A percentile compares a stretch with the other conserved stretches of the same genome.
phyloP scores from a whole-genome alignment of 1,140 invertebrate species.

The Trachymyrmex cornetzi region DNA sequence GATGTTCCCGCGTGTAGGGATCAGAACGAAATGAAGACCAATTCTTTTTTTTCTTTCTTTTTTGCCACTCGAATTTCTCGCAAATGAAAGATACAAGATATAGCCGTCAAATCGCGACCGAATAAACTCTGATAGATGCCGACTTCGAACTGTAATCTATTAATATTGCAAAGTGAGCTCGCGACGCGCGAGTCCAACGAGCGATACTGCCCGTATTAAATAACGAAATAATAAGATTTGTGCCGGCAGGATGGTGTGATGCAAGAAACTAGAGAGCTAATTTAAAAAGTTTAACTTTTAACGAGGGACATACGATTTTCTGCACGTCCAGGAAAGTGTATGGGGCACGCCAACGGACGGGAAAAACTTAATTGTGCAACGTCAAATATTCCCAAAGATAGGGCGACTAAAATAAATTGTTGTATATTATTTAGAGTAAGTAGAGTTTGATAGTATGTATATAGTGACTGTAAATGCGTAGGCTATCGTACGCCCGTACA shows the following conservation, averaged over 20 bases:
- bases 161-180: conserved; percentile 5
- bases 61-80: not conserved
- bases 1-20: conserved; percentile 31
- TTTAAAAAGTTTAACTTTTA: conserved; percentile 19
- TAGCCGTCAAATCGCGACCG: not conserved
- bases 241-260: not conserved
- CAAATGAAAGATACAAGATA: not conserved
- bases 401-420: conserved; percentile 74
- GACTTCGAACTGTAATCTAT: conserved; percentile 23
- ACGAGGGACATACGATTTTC: not conserved
- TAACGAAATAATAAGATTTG: conserved; percentile 50
- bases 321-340: not conserved
- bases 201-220: not conserved
- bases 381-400: conserved; percentile 49
- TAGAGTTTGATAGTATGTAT: conserved; percentile 83
- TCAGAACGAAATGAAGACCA: conserved; percentile 66
- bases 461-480: conserved; percentile 83
- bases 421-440: conserved; percentile 80
- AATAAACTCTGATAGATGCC: not conserved
- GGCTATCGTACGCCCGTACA: conserved; percentile 74
- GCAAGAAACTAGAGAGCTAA: not conserved
- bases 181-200: not conserved
- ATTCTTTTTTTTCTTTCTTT: conserved; percentile 21
- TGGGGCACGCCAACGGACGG: not conserved
- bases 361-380: conserved; percentile 48